Conservation (phyloP, 1,140 invertebrate species). For the Planococcus citri region DNA sequence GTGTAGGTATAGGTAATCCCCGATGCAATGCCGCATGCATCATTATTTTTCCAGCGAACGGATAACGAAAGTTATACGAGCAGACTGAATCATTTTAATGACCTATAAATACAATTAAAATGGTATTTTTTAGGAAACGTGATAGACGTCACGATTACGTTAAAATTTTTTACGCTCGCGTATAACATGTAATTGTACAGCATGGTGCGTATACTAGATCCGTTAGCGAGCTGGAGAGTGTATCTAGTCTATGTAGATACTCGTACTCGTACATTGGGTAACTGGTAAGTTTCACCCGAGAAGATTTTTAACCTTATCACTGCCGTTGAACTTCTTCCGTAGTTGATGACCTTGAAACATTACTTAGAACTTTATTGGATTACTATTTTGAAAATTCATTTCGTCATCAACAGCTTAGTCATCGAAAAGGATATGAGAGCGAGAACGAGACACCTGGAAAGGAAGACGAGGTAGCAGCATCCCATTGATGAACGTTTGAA, state of each 20-base stretch:
- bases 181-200: too few species aligned
- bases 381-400: background rate
- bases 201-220: too few species aligned
- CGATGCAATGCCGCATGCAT: background rate
- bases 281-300: background rate
- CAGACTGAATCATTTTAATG: background rate
- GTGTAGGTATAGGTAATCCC: too few species aligned
- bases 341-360: background rate
- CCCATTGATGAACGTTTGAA: background rate
- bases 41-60: background rate
- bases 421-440: too few species aligned
- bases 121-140: background rate
- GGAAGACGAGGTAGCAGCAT: too few species aligned
- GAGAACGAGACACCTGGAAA: too few species aligned
- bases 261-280: background rate
- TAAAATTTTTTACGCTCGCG: background rate
- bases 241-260: too few species aligned
- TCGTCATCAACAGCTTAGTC: background rate
- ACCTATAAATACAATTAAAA: background rate
- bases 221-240: too few species aligned
- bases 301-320: background rate
- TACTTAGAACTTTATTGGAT: background rate
- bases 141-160: background rate
- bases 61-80: background rate
- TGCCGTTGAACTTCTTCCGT: conserved; percentile 1